Evolutionary conservation across 2,888 invertebrate species (phyloP), one percentile per base, ranked within the genome.

Genomic region (Ornithoptera priamus): DNA sequence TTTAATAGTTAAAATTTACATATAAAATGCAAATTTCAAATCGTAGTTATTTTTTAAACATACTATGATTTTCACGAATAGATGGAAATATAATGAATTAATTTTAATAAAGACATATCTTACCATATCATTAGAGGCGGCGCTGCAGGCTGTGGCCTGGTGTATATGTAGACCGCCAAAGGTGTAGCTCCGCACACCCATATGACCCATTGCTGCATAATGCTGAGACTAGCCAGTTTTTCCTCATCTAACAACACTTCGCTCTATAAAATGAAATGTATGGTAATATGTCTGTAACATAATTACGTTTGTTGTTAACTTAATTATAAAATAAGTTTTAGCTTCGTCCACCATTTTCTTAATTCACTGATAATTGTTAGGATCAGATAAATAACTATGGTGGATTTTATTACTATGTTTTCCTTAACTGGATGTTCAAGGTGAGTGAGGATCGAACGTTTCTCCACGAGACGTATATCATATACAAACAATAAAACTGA

Each of bases 121-220:
- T 62, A 90, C 91, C 92, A 92, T 81, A 92, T 89, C 90, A 92
- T 90, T 46, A 92, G 82, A 8, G 89, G 90, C 18, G 86, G 84
- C 0, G 80, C 65, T 22, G 84, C 80, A 0, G 83, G 82, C 36
- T 85, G 75, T 1, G 89, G 87, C 22, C 87, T 77, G 17, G 88
- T 88, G 71, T 88, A 85, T 20, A 88, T 71, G 82, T 82, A 90
- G 65, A 80, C 69, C 2, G 81, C 86, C 6, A 91, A 80, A 0
- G 92, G 92, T 2, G 77, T 74, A 42, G 78, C 77, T 0, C 86
- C 85, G 68, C 81, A 83, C 75, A 87, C 75, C 91, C 89, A 91
- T 36, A 89, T 81, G 68, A 87, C 71, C 86, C 89, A 89, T 69
- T 90, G 92, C 80, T 87, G 85, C 82, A 89, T 80, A 72, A 84